These are phyloP conservation scores for Patella ulyssiponensis DNA, from an alignment of 2,888 invertebrate genomes.

Conservation along the genomic window DNA sequence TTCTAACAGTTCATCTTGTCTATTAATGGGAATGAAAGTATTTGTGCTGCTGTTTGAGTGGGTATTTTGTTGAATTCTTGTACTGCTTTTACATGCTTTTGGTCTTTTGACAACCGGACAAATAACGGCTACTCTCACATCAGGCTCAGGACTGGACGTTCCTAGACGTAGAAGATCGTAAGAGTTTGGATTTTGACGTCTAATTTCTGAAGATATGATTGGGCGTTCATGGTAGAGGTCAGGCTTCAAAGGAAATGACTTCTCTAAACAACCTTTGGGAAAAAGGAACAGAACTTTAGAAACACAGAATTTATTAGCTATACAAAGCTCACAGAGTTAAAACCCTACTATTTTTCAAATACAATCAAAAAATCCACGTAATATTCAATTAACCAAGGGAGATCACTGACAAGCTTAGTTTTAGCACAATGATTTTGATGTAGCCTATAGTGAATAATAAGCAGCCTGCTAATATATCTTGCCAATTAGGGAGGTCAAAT, in stretches of 20 bases:
- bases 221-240: slow-evolving; percentile 34
- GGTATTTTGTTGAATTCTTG: not conserved
- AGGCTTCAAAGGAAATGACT: slow-evolving; percentile 21
- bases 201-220: slow-evolving; percentile 40
- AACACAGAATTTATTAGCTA: no score
- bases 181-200: slow-evolving; percentile 43
- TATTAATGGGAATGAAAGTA: no score
- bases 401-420: slow-evolving; percentile 12
- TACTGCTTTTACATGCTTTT: not conserved
- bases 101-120: not conserved
- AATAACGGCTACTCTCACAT: not conserved
- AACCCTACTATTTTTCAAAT: no score
- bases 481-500: no score
- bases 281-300: no score
- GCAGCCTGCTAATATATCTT: no score
- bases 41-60: not conserved
- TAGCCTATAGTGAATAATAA: no score
- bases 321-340: no score
- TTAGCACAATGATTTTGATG: no score
- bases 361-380: no score
- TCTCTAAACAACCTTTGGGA: no score
- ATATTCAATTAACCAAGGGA: slow-evolving; percentile 7
- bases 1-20: no score
- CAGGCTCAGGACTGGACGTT: slow-evolving; percentile 28
- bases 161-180: slow-evolving; percentile 46